Evolutionary conservation across 2,113 vertebrate species (phyloP).

Genomic region (Pionites leucogaster): DNA sequence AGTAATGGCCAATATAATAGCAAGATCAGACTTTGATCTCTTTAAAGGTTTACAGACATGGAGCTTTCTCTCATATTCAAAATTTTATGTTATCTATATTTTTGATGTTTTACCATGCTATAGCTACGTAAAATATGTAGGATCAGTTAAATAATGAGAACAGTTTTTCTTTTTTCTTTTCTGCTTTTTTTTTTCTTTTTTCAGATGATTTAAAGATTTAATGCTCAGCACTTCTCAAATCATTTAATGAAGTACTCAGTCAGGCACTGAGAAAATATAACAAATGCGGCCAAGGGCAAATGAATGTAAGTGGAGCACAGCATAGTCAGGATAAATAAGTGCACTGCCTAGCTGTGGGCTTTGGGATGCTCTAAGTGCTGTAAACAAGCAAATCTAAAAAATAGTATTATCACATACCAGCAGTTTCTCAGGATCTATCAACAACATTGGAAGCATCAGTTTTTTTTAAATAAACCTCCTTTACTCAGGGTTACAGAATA

Average conservation of each 20-base stretch:
- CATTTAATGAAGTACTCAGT: background rate
- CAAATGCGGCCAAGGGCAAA: background rate
- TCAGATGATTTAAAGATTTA: background rate
- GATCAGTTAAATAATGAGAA: background rate
- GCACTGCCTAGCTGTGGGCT: background rate
- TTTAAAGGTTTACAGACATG: background rate
- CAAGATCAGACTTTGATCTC: background rate
- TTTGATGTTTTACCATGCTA: background rate
- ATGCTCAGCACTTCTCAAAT: background rate
- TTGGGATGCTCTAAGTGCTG: background rate
- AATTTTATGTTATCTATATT: background rate
- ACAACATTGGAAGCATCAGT: background rate
- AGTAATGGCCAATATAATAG: background rate
- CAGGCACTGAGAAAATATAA: background rate
- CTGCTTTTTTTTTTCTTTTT: background rate
- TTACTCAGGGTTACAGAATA: rapidly evolving
- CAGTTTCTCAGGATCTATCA: background rate
- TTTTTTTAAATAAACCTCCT: background rate
- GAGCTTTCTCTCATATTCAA: background rate
- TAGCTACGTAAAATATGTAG: background rate
- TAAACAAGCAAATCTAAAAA: background rate
- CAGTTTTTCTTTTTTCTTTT: background rate
- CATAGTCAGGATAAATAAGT: background rate
- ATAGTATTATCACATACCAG: background rate
- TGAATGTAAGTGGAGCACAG: background rate